Evolutionary conservation across 2,113 vertebrate genomes (phyloP), one percentile per base, ranked within the genome.

Genomic region (Elgaria multicarinata): DNA sequence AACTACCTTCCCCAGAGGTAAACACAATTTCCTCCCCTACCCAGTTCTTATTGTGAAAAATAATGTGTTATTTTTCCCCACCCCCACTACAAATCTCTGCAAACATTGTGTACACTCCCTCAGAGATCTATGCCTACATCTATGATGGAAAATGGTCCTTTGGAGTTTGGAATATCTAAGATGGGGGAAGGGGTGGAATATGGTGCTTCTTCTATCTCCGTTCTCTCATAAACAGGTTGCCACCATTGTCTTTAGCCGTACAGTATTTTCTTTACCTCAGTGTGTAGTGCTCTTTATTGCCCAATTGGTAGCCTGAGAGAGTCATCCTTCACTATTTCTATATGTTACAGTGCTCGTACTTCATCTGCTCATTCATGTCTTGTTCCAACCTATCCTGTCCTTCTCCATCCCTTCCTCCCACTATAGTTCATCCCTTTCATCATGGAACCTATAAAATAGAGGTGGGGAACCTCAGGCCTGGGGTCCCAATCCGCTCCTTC

Each of bases 1-100:
- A 36, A 8, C 94, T 99, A 20, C 98, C 98, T 26, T 98, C 98
- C 93, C 98, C 98, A 84, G 97, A 99, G 96, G 98, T 99, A 98
- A 97, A 46, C 13, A 53, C 8, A 10, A 2, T 2, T 22, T 10
- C 1, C 10, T 1, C 10, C 24, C 3, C 22, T 8, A 6, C 50
- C 31, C 22, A 33, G 6, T 71, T 6, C 10, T 72, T 36, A 9
- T 76, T 46, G 75, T 1, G 39, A 76, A 76, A 76, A 13, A 28
- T 12, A 8, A 10, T 46, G 42, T 76, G 24, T 22, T n/a, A n/a
- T n/a, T n/a, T n/a, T n/a, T n/a, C 1, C 3, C n/a, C 50, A 78
- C 10, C 3, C 58, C 58, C 58, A 62, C n/a, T n/a, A n/a, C 20
- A 78, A 22, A 78, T n/a, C 14, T 58, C 53, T 81, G 79, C 18